Evolutionary conservation across 2,113 vertebrate genomes (phyloP).

Genomic region (Anseranas semipalmata): DNA sequence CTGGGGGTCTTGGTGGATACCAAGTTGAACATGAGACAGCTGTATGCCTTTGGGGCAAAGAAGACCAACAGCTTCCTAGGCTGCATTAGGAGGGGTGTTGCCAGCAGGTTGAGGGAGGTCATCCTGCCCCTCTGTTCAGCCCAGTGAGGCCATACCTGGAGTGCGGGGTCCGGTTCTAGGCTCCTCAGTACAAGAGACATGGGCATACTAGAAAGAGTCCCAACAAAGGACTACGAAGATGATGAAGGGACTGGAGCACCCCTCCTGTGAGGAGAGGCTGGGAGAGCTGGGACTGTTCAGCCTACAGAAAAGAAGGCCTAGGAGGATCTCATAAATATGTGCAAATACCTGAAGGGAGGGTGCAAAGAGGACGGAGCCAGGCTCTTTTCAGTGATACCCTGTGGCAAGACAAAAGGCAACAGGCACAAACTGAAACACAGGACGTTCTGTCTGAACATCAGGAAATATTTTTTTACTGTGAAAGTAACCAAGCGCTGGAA

Average conservation of each 20-base stretch:
- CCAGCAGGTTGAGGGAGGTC: fast-evolving
- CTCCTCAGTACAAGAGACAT: neutral
- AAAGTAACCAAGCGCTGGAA: neutral
- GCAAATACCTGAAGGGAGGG: neutral
- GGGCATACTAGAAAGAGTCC: neutral
- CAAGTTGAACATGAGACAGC: neutral
- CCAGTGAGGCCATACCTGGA: neutral
- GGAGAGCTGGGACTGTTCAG: neutral
- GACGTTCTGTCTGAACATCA: neutral
- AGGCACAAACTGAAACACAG: neutral
- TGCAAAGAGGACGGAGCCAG: neutral
- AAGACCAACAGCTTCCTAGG: neutral
- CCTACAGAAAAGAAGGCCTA: neutral
- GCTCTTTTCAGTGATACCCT: neutral
- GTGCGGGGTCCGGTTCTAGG: neutral
- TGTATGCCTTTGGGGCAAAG: fast-evolving
- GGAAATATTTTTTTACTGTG: neutral
- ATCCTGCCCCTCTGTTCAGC: neutral
- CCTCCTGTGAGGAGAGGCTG: neutral
- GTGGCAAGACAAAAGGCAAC: neutral
- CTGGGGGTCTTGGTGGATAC: neutral
- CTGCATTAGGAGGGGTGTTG: neutral
- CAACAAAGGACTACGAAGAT: neutral
- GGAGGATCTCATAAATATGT: neutral
- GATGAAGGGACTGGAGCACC: neutral